These are phyloP conservation scores for Trichoplusia ni DNA, from an alignment of 1,140 invertebrate genomes.

Conservation along the genomic window DNA sequence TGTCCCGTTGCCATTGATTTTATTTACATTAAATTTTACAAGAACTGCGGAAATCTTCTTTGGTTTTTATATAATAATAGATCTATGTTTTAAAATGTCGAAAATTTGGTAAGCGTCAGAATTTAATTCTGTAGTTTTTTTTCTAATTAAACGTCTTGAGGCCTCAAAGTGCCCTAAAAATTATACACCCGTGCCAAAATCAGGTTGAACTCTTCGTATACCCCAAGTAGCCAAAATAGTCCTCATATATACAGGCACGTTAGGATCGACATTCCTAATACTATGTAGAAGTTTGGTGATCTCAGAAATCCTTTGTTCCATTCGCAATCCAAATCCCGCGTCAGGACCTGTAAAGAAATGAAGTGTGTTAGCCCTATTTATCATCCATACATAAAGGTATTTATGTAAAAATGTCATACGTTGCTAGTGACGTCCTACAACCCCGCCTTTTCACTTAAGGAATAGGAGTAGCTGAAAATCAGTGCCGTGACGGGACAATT, in stretches of 20 bases:
- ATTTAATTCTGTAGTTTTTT: conserved; percentile 30
- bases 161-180: conserved; percentile 57
- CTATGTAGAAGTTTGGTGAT: conserved; percentile 70
- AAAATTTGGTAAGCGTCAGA: conserved; percentile 28
- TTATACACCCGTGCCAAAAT: conserved; percentile 71
- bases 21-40: conserved; percentile 25
- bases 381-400: no score
- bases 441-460: no score
- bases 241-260: conserved; percentile 83
- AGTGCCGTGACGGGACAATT: no score
- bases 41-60: conserved; percentile 21
- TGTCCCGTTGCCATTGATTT: conserved; percentile 20
- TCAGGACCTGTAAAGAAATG: conserved; percentile 82
- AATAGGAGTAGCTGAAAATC: no score
- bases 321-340: conserved; percentile 91
- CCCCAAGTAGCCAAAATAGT: conserved; percentile 82
- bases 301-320: conserved; percentile 84
- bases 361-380: not conserved
- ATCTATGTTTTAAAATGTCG: conserved; percentile 9
- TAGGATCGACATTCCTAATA: conserved; percentile 64
- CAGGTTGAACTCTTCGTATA: conserved; percentile 82
- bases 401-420: not conserved
- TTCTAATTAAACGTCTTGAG: conserved; percentile 7
- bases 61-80: not conserved
- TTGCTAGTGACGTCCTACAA: no score